Evolutionary conservation across 2,888 invertebrate species (phyloP).

Genomic region (Zhuqinia jingwanae): DNA sequence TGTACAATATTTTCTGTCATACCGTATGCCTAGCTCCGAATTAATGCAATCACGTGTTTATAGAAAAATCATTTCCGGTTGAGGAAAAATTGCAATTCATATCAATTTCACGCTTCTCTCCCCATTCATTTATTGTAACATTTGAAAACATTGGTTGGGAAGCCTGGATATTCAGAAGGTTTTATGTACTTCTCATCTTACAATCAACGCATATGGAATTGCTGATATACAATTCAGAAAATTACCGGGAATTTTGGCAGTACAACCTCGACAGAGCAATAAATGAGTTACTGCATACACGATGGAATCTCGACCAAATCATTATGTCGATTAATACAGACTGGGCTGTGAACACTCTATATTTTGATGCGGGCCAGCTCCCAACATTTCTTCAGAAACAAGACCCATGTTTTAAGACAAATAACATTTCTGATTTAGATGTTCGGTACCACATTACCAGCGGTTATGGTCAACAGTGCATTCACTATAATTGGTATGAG

Average conservation of each 20-base stretch:
- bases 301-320: constrained; percentile 50
- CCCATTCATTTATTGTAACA: not conserved
- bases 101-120: constrained; percentile 17
- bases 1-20: not conserved
- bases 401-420: not conserved
- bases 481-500: not conserved
- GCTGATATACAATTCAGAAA: not conserved
- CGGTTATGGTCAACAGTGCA: constrained; percentile 41
- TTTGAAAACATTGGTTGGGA: not conserved
- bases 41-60: no score
- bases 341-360: not conserved
- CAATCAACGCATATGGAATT: not conserved
- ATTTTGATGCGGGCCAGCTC: constrained; percentile 5
- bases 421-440: constrained; percentile 20
- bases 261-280: not conserved
- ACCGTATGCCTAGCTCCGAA: no score
- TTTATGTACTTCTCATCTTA: constrained; percentile 42
- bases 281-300: constrained; percentile 5
- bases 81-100: not conserved
- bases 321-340: not conserved
- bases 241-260: constrained; percentile 21
- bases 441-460: constrained; percentile 22
- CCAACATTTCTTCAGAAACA: constrained; percentile 36
- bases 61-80: not conserved
- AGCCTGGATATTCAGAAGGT: not conserved